Percentiles rank a stretch among this genome's conserved stretches.
phyloP scores from a whole-genome alignment of 2,888 invertebrate species.

The Vandiemenella viatica region DNA sequence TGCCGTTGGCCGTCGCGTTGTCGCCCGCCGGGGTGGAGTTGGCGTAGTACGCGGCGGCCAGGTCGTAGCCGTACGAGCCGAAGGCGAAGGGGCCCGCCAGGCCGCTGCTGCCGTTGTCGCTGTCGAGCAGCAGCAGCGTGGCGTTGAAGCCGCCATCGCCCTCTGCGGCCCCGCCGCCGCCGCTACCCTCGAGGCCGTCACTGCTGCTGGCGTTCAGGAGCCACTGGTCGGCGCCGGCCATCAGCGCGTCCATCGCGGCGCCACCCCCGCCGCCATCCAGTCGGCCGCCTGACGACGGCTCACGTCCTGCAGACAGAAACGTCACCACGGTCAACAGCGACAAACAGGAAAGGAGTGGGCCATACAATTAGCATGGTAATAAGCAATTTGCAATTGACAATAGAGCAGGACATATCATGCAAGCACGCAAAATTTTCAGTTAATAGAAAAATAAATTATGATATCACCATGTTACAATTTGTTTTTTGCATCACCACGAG shows the following conservation, averaged over 20 bases:
- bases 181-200: not conserved
- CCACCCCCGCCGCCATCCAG: not conserved
- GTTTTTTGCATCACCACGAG: too few relatives aligned
- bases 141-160: not conserved
- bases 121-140: slow-evolving; percentile 11
- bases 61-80: not conserved
- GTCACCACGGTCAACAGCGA: too few relatives aligned
- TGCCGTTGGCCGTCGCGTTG: slow-evolving; percentile 2
- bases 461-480: too few relatives aligned
- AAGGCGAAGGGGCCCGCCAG: not conserved
- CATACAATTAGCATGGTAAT: too few relatives aligned
- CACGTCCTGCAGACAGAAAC: too few relatives aligned
- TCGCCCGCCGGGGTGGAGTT: not conserved
- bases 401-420: too few relatives aligned
- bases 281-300: too few relatives aligned
- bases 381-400: too few relatives aligned
- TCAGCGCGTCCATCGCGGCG: not conserved
- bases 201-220: slow-evolving; percentile 17
- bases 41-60: slow-evolving; percentile 3
- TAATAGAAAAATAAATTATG: too few relatives aligned
- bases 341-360: too few relatives aligned
- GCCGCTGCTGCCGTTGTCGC: not conserved
- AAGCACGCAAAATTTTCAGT: too few relatives aligned
- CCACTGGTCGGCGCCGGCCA: slow-evolving; percentile 16
- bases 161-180: not conserved